Evolutionary conservation across 2,797 vertebrate species (phyloP).

Genomic region (Uromys caudimaculatus): DNA sequence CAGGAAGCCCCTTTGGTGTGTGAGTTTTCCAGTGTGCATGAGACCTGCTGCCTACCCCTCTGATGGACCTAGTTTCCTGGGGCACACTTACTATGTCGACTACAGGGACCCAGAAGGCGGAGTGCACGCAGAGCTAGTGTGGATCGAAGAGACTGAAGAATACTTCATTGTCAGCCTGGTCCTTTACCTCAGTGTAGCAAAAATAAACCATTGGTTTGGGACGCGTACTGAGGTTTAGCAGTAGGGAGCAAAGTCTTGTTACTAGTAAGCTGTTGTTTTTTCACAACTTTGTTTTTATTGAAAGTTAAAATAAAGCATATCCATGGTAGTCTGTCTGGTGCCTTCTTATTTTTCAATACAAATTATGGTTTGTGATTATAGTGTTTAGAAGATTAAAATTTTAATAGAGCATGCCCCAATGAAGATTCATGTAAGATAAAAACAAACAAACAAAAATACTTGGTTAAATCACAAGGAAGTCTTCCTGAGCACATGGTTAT

Average conservation of each 20-base stretch:
- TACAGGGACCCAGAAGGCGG: slow-evolving; percentile 89
- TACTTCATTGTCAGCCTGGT: slow-evolving; percentile 89
- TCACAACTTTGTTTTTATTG: slow-evolving; percentile 6
- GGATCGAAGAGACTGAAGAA: slow-evolving; percentile 87
- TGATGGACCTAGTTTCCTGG: slow-evolving; percentile 85
- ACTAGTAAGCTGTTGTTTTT: neutral
- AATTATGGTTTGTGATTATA: neutral
- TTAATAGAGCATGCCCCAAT: neutral
- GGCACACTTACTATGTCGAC: slow-evolving; percentile 85
- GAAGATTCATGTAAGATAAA: neutral
- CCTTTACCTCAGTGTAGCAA: slow-evolving; percentile 88
- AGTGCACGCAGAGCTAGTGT: slow-evolving; percentile 87
- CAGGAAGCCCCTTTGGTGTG: slow-evolving; percentile 92
- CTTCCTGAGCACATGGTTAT: neutral
- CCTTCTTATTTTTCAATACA: slow-evolving; percentile 31
- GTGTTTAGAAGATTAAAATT: neutral
- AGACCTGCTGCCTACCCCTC: slow-evolving; percentile 55
- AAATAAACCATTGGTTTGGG: slow-evolving; percentile 92
- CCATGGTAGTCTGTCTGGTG: neutral
- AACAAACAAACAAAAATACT: neutral
- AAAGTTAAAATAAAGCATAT: slow-evolving; percentile 62
- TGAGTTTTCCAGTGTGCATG: slow-evolving; percentile 89
- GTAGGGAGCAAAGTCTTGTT: neutral
- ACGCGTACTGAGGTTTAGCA: slow-evolving; percentile 88
- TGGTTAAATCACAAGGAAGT: neutral